Base-by-base conservation (phyloP, 2,888 invertebrate genomes). In the Drosophila mulleri region DNA sequence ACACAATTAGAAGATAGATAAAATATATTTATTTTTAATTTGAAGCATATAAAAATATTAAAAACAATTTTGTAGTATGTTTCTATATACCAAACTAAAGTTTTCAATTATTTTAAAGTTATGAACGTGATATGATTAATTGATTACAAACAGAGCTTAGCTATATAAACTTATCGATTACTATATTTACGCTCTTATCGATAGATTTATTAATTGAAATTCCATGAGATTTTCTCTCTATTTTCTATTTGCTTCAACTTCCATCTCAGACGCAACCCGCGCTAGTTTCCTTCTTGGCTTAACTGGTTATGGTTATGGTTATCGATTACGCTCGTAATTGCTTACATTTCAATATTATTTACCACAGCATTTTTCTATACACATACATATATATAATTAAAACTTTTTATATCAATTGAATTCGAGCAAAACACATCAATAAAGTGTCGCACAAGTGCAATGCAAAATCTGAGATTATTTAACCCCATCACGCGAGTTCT, bases 391-490 rank as follows among this genome's bases (percentile, higher is more conserved):
- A n/a, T 23, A 7, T 32, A 32, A 52, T 39, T 50, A n/a, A 18
- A 12, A 44, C 29, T 32, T 18, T 32, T 45, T 18, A 18, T 18
- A 11, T 18, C 23, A 32, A 50, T 50, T 18, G 7, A 50, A 3
- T 14, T 18, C 18, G 32, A 32, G 12, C 32, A 47, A 47, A 48
- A 48, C 29, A 48, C 48, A 76, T 72, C 80, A 82, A 85, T 79
- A 83, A 88, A 82, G 63, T 75, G 70, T 56, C 60, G 29, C 56
- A n/a, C 56, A 32, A 75, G 58, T 66, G 63, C 35, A 47, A 44
- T 47, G 44, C 1, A 35, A 58, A 59, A 67, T 72, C 74, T 48
- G 35, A 29, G 32, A 48, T 11, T 39, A 32, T 72, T 56, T 53
- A 47, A 16, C 42, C 42, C 26, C 41, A 48, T 11, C 42, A 44